Base-by-base conservation (phyloP, 2,797 vertebrate genomes). In the Gila robusta region DNA sequence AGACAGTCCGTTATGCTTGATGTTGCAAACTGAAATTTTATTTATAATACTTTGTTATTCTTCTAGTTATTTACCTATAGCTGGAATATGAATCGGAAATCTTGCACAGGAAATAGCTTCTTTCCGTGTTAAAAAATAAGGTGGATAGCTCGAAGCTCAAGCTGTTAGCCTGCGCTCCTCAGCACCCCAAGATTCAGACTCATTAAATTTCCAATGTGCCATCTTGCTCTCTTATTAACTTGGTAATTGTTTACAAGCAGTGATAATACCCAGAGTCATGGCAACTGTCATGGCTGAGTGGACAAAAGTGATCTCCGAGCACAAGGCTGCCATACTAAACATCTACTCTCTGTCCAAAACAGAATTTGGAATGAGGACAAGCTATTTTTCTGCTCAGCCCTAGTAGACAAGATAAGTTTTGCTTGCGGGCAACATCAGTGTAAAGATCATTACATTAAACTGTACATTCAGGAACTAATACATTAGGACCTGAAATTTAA, bases 201-300 rank as follows among this genome's bases (percentile, higher is more conserved):
- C 67, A 86, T 82, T 86, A 79, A 74, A 83, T 66, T 86, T 71
- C 56, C 66, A 79, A 88, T 73, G 77, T 79, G 64, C 80, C 69
- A 86, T 72, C 74, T 73, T 83, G 84, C 86, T 80, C 66, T 81
- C 78, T 66, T 85, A 86, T 81, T 81, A 88, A 73, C 71, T 54
- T 74, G 67, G 74, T 85, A 86, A 86, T 78, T 88, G 86, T 87
- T 81, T 81, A 84, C 83, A 62, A 79, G 86, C 78, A 79, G 66
- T 79, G 74, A 79, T 85, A 87, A 85, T 81, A 66, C 81, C 69
- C 81, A 79, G 67, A 82, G 79, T 85, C 78, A 87, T 79, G 62
- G 78, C 72, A 88, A 81, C 81, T 78, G 67, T 78, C 78, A 88
- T 66, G 54, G 62, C 47, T 64, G 49, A 79, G 88, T 39, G 82